Evolutionary conservation across 2,888 invertebrate genomes (phyloP).

Genomic region (Spodoptera littoralis): DNA sequence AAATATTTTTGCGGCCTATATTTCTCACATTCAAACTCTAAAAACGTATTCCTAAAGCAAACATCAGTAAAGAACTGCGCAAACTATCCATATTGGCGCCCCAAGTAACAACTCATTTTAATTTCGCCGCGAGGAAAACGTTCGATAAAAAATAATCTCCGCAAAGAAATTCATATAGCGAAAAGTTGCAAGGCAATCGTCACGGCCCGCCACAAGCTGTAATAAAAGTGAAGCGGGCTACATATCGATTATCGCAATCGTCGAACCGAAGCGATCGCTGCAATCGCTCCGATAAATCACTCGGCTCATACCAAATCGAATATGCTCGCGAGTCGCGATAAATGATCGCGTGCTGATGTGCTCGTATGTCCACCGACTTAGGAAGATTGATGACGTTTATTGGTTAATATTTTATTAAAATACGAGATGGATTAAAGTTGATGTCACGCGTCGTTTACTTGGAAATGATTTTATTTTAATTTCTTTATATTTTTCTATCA

Average conservation of each 20-base stretch:
- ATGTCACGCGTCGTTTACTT: conserved; percentile 6
- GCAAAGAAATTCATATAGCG: conserved; percentile 51
- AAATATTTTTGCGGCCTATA: too few species aligned
- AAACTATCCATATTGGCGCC: neutral
- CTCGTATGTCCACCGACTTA: conserved; percentile 63
- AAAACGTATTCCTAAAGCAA: too few species aligned
- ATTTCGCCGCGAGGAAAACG: conserved; percentile 17
- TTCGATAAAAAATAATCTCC: conserved; percentile 40
- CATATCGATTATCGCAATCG: conserved; percentile 79
- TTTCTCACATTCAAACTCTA: too few species aligned
- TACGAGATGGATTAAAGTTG: conserved; percentile 1
- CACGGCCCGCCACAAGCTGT: conserved; percentile 62
- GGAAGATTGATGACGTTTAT: conserved; percentile 59
- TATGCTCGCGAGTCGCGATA: conserved; percentile 62
- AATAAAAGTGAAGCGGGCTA: conserved; percentile 75
- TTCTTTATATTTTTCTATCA: too few species aligned
- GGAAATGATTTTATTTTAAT: too few species aligned
- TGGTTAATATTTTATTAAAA: conserved; percentile 45
- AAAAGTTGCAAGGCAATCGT: conserved; percentile 71
- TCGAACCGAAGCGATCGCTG: conserved; percentile 75
- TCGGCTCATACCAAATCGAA: conserved; percentile 64
- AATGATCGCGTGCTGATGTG: conserved; percentile 67
- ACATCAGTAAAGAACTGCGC: too few species aligned
- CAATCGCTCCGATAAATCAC: conserved; percentile 82
- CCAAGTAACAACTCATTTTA: conserved; percentile 21